These are phyloP conservation scores for Nasonia giraulti DNA, from an alignment of 1,140 invertebrate genomes.

Conservation along the genomic window DNA sequence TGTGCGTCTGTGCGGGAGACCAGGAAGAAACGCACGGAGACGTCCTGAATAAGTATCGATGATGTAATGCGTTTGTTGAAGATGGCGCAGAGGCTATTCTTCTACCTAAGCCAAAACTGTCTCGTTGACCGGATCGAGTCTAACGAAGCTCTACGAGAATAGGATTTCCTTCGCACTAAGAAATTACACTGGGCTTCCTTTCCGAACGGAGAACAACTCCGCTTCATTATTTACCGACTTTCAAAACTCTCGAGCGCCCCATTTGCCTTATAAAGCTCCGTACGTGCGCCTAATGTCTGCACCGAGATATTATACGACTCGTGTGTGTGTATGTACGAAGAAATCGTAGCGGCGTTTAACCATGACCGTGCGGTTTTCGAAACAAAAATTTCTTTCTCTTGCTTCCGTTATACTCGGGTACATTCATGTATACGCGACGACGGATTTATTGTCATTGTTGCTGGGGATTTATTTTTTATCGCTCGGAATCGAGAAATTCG, in stretches of 20 bases:
- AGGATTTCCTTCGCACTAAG: background rate
- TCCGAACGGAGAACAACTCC: background rate
- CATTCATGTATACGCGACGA: background rate
- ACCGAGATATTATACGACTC: no score
- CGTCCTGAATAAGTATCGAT: background rate
- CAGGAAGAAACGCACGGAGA: background rate
- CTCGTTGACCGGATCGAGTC: no score
- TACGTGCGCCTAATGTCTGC: no score
- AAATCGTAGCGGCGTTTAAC: constrained; percentile 31
- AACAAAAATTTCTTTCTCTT: constrained; percentile 31
- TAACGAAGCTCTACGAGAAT: no score
- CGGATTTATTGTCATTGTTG: background rate
- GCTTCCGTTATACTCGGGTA: background rate
- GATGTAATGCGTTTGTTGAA: background rate
- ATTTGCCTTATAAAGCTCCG: background rate
- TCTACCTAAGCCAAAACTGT: no score
- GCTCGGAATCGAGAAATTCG: no score
- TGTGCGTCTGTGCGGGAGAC: background rate
- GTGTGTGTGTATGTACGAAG: background rate
- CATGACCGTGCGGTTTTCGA: constrained; percentile 34
- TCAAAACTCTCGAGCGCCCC: background rate
- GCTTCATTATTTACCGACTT: background rate
- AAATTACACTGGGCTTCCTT: background rate
- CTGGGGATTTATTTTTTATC: no score
- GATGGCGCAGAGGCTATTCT: no score